Conservation (phyloP, 1,140 invertebrate species). For the Macrocentrus cingulum region DNA sequence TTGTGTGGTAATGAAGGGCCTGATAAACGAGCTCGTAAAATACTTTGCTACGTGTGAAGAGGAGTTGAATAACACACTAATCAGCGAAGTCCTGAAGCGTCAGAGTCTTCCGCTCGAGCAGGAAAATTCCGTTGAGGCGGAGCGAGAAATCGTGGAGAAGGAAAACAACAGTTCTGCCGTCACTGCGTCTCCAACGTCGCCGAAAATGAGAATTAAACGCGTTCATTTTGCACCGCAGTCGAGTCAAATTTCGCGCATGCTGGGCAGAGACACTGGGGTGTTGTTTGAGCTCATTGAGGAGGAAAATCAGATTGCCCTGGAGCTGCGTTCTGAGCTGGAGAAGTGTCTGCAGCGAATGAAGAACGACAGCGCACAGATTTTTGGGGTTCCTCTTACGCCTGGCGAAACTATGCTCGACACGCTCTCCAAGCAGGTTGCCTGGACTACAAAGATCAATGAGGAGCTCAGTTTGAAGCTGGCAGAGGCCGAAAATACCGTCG, state of each 20-base stretch:
- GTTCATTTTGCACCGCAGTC: constrained; percentile 73
- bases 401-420: constrained; percentile 29
- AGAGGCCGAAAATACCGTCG: constrained; percentile 56
- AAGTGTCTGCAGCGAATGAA: constrained; percentile 67
- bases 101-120: constrained; percentile 35
- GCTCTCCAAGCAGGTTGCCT: constrained; percentile 33
- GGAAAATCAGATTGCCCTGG: constrained; percentile 62
- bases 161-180: constrained; percentile 5
- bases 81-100: constrained; percentile 64
- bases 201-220: constrained; percentile 55
- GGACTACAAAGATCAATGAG: constrained; percentile 37
- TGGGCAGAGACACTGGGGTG: constrained; percentile 59
- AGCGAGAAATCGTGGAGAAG: constrained; percentile 18
- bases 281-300: constrained; percentile 42
- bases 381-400: constrained; percentile 62
- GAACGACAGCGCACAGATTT: constrained; percentile 67
- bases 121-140: constrained; percentile 18
- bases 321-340: constrained; percentile 64
- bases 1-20: constrained; percentile 61
- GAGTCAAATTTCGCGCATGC: constrained; percentile 63
- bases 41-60: constrained; percentile 76
- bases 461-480: constrained; percentile 49
- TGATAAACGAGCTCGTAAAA: constrained; percentile 68
- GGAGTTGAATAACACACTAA: constrained; percentile 73
- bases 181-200: constrained; percentile 14